Base-by-base conservation (phyloP, 2,888 invertebrate species). In the Eupeodes latifasciatus region DNA sequence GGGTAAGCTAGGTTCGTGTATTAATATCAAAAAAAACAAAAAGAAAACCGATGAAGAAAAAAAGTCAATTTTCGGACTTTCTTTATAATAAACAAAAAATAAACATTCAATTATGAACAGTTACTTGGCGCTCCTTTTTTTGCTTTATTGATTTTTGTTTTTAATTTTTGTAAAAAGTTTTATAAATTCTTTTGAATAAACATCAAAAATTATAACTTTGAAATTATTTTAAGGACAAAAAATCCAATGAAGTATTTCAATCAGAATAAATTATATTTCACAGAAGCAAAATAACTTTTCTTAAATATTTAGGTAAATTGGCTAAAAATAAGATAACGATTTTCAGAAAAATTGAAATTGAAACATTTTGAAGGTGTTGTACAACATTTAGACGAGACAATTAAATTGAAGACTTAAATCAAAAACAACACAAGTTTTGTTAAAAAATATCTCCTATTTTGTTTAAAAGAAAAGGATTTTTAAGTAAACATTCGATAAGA, bases 61-160 rank as follows among this genome's bases (percentile, higher is more conserved):
- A 27, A 72, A 51, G 27, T n/a, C 47, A 72, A 72, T 72, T 72
- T 59, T 59, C 34, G 19, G 27, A 72, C 47, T 34, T 44, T 72
- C 27, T 59, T 72, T 59, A 1, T 59, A 47, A 10, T 14, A 12
- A 14, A 44, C 7, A 19, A 27, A 14, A 57, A 57, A 57, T 44
- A 71, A 44, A 71, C 14, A 71, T 59, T 72, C 16, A 72, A 72
- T 72, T 71, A 59, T 47, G 44, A 34, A 49, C 27, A 47, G 72
- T 27, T 5, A 34, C 44, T 59, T 49, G 44, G 5, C 1, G 40
- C 40, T 72, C n/a, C 57, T 11, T 59, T 72, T 72, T 64, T 64
- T 64, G 12, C 12, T 64, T 57, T 59, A 44, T 27, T 71, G 57
- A 72, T 47, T 47, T 72, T 57, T 53, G 19, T 55, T 10, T 40